Evolutionary conservation across 1,140 invertebrate species (phyloP), one percentile per base, ranked within the genome.

Genomic region (Ostrea edulis): DNA sequence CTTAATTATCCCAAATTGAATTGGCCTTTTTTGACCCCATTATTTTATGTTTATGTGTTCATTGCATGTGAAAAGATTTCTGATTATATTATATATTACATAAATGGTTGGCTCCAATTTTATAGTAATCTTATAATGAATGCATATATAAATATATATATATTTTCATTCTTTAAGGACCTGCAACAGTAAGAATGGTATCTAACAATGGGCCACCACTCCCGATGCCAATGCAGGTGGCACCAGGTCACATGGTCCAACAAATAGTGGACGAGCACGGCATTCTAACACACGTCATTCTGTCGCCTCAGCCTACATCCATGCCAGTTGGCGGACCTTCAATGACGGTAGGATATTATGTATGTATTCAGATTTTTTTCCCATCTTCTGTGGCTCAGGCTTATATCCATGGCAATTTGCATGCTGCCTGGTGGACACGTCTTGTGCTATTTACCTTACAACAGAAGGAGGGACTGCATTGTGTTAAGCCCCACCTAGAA

Each of bases 221-320:
- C 90, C 97, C 97, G 62, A 97, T 98, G 96, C 97, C 97, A 84
- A 97, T 98, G 93, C 97, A 98, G 95, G 97, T 98, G 89, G 97
- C 97, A 52, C 97, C 97, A 62, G 98, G 97, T 93, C 98, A 97
- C 95, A 96, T 98, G 95, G 97, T 98, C 90, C 97, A 97, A 94
- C 97, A 97, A 94, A 97, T 98, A 91, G 96, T 98, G 90, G 98
- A 98, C 95, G 98, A 98, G 94, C 97, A 96, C 94, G 97, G 97
- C 85, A 94, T 97, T 86, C 96, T 98, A 90, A 96, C 97, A 62
- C 97, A 98, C 95, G 97, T 98, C 91, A 97, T 98, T 91, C 96
- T 98, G 86, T 97, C 97, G 14, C 96, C 97, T 84, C 96, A 97
- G 93, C 96, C 96, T 86, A 92, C 92, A 89, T 91, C 91, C 52